These are phyloP conservation scores for Cyclura pinguis DNA, from an alignment of 2,797 vertebrate genomes.

Conservation along the genomic window DNA sequence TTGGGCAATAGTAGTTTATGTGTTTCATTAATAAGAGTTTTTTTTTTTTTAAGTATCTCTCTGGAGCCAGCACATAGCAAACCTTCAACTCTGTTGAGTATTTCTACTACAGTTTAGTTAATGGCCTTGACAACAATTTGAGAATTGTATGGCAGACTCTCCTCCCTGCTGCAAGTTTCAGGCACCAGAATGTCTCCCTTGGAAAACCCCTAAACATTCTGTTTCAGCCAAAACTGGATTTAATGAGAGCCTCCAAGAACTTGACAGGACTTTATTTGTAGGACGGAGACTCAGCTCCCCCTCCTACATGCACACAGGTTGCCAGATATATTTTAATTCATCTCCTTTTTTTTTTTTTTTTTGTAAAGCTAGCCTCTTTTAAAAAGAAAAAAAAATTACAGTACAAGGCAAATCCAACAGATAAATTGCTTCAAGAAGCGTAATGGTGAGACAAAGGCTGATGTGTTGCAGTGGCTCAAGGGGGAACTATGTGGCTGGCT, in stretches of 20 bases:
- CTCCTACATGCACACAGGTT: rapidly evolving
- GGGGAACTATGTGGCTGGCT: conserved; percentile 68
- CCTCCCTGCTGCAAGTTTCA: conserved; percentile 76
- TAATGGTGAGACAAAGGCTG: conserved; percentile 77
- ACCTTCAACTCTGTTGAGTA: conserved; percentile 70
- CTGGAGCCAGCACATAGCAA: conserved; percentile 68
- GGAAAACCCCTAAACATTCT: conserved; percentile 77
- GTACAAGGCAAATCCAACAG: conserved; percentile 62
- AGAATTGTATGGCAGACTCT: conserved; percentile 80
- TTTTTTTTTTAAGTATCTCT: conserved; percentile 69
- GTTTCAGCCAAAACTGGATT: conserved; percentile 77
- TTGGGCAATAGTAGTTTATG: conserved; percentile 70
- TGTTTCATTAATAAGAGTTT: conserved; percentile 66
- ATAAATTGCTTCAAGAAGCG: conserved; percentile 74
- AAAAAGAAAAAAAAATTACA: conserved; percentile 45
- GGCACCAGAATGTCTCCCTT: conserved; percentile 80
- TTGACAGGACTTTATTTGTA: conserved; percentile 66
- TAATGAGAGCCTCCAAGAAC: conserved; percentile 75
- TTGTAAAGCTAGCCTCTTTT: conserved; percentile 55
- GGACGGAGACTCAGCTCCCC: conserved; percentile 46
- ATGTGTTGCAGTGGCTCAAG: conserved; percentile 73
- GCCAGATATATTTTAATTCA: conserved; percentile 38
- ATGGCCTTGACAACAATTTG: conserved; percentile 82
- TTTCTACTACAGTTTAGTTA: conserved; percentile 77
- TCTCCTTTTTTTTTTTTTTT: background rate